These are phyloP conservation scores for Chascanopsetta lugubris DNA, from an alignment of 2,113 vertebrate genomes.

Conservation along the genomic window DNA sequence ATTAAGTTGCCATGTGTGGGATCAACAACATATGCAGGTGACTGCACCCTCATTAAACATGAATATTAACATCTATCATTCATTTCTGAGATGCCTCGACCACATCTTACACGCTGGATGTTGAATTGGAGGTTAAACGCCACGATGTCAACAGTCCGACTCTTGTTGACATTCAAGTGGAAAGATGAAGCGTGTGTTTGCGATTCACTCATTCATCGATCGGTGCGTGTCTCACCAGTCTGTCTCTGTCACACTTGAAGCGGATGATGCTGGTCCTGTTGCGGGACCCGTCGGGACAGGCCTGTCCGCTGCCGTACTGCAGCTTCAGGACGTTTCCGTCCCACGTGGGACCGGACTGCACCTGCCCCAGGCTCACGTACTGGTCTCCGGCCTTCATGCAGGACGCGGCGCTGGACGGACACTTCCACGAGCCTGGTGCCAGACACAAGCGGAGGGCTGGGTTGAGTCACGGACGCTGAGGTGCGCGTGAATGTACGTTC, in stretches of 20 bases:
- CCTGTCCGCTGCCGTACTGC: slow-evolving; percentile 84
- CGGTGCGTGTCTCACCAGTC: slow-evolving; percentile 88
- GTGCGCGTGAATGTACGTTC: too few relatives aligned
- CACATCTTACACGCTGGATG: too few relatives aligned
- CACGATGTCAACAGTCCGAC: too few relatives aligned
- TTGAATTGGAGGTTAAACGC: too few relatives aligned
- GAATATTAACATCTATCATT: too few relatives aligned
- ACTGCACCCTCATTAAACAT: too few relatives aligned
- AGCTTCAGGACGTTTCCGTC: slow-evolving; percentile 77
- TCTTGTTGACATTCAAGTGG: too few relatives aligned
- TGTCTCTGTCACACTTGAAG: slow-evolving; percentile 86
- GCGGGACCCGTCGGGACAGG: slow-evolving; percentile 81
- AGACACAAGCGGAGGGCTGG: rapidly evolving
- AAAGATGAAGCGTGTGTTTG: too few relatives aligned
- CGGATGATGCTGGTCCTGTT: slow-evolving; percentile 86
- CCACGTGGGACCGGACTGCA: slow-evolving; percentile 78
- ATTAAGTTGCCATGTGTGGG: too few relatives aligned
- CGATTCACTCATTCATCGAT: too few relatives aligned
- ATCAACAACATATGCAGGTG: too few relatives aligned
- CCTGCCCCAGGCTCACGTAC: slow-evolving; percentile 86
- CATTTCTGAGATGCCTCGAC: too few relatives aligned
- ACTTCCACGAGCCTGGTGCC: slow-evolving; percentile 76
- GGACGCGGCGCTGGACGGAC: slow-evolving; percentile 85
- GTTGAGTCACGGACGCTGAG: background rate
- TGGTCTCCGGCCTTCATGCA: slow-evolving; percentile 81